Evolutionary conservation across 1,140 invertebrate genomes (phyloP), one percentile per base, ranked within the genome.

Genomic region (Drosophila ercepeae): DNA sequence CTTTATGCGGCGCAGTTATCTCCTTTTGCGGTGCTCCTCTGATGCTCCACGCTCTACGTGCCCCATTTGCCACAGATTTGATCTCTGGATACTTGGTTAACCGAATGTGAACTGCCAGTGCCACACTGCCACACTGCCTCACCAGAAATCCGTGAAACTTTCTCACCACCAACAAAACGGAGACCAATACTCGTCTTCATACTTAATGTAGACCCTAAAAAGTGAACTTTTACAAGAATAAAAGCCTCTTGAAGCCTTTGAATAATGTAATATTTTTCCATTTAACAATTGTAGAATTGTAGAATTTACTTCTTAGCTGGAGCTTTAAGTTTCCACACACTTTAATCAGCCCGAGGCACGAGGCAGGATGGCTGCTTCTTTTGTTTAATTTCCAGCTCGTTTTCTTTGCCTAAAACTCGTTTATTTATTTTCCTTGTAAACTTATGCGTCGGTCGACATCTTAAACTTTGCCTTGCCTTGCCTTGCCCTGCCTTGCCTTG

Each of bases 1-100:
- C 69, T 72, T 72, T 72, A 72, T 72, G 69, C 69, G 8, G 5
- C 29, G 41, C 32, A 61, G 55, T 29, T 60, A 60, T 48, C 60
- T 64, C 9, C 36, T 39, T 16, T 39, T 39, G 36, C 36, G 36
- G 36, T 16, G 29, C 29, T 19, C 32, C 52, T 8, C 39, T 7
- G 29, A 39, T 23, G 16, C 34, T 42, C 16, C 18, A 6, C 25
- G 25, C 19, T 57, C 23, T 58, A 44, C 53, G 59, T 61, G 8
- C 8, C 59, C 54, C 55, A 61, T 39, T 61, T 64, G 60, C 54
- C 60, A 34, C 41, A 61, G 60, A 64, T 64, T 64, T 64, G 41
- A 64, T 64, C 55, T 60, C 57, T 16, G 16, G 53, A 14, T 36
- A 25, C 52, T 59, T 57, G 55, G 55, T 61, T 41, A 64, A 64